These are phyloP conservation scores for Schlechtendalia chinensis DNA, from an alignment of 1,140 invertebrate species.

Conservation along the genomic window DNA sequence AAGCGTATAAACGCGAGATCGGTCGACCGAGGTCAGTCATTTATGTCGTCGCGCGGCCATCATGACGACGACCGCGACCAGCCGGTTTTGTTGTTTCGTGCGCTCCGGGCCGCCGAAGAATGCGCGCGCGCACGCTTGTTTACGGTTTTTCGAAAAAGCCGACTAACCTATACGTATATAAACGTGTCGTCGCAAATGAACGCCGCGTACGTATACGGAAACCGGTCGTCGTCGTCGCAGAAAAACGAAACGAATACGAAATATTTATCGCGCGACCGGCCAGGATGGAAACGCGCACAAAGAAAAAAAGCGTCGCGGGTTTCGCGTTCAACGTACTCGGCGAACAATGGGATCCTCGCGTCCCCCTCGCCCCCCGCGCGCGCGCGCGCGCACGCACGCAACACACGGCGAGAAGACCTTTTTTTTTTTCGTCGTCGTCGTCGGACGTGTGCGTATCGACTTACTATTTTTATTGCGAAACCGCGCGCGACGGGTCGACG, in stretches of 20 bases:
- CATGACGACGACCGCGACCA: background rate
- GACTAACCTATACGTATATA: too few relatives aligned
- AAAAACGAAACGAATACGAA: background rate
- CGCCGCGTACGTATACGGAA: background rate
- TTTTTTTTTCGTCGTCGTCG: constrained; percentile 4
- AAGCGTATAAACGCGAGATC: too few relatives aligned
- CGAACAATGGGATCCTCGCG: constrained; percentile 22
- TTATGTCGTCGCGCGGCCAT: background rate
- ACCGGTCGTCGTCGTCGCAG: background rate
- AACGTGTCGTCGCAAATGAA: background rate
- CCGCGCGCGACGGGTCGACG: constrained; percentile 34
- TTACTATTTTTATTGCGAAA: background rate
- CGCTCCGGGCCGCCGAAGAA: background rate
- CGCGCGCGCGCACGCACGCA: too few relatives aligned
- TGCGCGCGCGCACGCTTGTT: too few relatives aligned
- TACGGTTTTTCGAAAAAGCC: background rate
- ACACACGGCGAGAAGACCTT: background rate
- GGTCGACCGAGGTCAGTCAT: constrained; percentile 12
- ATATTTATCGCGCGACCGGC: too few relatives aligned
- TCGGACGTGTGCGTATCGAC: background rate
- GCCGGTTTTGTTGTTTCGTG: background rate
- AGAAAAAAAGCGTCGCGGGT: constrained; percentile 2
- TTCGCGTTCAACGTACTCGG: constrained; percentile 38
- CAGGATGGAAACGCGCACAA: background rate
- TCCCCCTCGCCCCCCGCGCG: background rate